Evolutionary conservation across 2,113 vertebrate species (phyloP).

Genomic region (Coptodon rendalli): DNA sequence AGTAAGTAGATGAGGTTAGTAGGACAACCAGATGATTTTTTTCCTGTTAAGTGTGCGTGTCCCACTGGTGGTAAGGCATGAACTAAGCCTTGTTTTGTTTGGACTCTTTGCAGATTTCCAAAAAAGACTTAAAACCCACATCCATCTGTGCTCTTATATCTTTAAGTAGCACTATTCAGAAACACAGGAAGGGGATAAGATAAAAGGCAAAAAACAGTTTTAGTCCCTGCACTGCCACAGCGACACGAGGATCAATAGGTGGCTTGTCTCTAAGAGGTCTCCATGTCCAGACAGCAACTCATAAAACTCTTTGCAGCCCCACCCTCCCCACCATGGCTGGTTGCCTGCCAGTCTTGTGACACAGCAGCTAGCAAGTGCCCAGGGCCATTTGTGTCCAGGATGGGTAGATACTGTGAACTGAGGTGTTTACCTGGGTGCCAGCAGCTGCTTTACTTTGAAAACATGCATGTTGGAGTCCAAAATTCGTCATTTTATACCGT

Average conservation of each 20-base stretch:
- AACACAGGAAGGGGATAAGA: background rate
- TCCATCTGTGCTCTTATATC: background rate
- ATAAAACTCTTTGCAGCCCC: constrained; percentile 41
- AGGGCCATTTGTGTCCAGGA: constrained; percentile 32
- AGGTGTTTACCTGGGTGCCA: constrained; percentile 26
- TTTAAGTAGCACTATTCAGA: background rate
- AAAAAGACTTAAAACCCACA: background rate
- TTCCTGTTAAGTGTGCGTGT: background rate
- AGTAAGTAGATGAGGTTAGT: constrained; percentile 49
- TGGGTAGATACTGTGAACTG: background rate
- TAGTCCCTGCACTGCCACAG: background rate
- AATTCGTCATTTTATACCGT: accelerated
- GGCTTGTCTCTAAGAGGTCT: constrained; percentile 42
- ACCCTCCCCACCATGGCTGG: constrained; percentile 23
- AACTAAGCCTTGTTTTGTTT: background rate
- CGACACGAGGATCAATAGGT: constrained; percentile 40
- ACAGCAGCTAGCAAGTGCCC: constrained; percentile 37
- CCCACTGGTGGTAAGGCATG: background rate
- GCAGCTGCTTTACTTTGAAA: background rate
- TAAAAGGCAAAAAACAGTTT: background rate
- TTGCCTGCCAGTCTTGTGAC: constrained; percentile 55
- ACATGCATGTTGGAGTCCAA: accelerated
- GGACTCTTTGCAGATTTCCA: background rate
- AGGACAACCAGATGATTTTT: constrained; percentile 19
- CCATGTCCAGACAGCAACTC: constrained; percentile 47